Evolutionary conservation across 1,140 invertebrate genomes (phyloP).

Genomic region (Plectus sambesii): DNA sequence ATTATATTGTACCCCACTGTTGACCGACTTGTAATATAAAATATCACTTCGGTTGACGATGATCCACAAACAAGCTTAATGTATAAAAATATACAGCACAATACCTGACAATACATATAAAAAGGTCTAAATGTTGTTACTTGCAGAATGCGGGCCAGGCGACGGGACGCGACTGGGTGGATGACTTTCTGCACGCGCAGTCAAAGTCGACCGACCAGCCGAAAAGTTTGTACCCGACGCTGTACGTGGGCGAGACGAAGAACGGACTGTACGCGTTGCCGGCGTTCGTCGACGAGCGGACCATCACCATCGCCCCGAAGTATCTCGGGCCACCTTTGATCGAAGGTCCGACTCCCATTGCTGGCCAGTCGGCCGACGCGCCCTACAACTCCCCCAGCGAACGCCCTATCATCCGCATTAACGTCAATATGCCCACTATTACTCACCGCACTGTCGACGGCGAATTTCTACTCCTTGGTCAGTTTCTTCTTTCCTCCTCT

Average conservation of each 20-base stretch:
- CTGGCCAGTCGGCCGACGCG: not conserved
- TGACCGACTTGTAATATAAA: too few relatives aligned
- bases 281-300: constrained; percentile 72
- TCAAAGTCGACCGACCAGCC: too few relatives aligned
- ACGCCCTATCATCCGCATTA: too few relatives aligned
- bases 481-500: not conserved
- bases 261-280: constrained; percentile 79
- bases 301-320: constrained; percentile 47
- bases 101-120: too few relatives aligned
- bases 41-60: too few relatives aligned
- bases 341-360: constrained; percentile 39
- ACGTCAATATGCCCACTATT: constrained; percentile 1
- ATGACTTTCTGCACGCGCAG: constrained; percentile 29
- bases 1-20: too few relatives aligned
- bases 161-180: constrained; percentile 14
- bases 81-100: too few relatives aligned
- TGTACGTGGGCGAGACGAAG: constrained; percentile 75
- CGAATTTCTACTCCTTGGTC: constrained; percentile 1
- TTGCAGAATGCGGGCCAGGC: too few relatives aligned
- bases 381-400: too few relatives aligned
- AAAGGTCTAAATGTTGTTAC: too few relatives aligned
- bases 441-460: constrained; percentile 5
- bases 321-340: constrained; percentile 42
- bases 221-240: constrained; percentile 59
- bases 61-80: too few relatives aligned